Conservation (phyloP, 2,113 vertebrate species). For the Centrocercus urophasianus region DNA sequence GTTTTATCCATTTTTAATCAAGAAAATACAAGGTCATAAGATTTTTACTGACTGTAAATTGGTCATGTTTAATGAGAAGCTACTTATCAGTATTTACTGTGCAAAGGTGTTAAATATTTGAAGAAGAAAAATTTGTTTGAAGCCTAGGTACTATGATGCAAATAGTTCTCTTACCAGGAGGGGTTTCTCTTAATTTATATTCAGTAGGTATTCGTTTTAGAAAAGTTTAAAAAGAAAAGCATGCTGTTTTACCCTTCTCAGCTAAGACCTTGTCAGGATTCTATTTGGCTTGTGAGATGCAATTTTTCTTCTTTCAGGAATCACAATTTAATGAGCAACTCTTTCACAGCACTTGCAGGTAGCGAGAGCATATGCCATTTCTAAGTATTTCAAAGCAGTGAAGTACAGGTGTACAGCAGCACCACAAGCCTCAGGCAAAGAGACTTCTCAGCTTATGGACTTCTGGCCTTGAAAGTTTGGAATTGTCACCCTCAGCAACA, state of each 20-base stretch:
- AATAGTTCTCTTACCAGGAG: constrained; percentile 25
- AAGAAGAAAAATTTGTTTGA: background rate
- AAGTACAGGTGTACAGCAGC: background rate
- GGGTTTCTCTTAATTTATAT: background rate
- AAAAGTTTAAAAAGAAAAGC: constrained; percentile 25
- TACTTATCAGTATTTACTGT: background rate
- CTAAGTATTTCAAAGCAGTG: background rate
- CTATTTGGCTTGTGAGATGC: background rate
- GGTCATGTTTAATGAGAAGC: background rate
- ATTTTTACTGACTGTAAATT: background rate
- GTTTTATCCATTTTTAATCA: background rate
- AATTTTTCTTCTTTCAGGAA: background rate
- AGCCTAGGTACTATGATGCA: background rate
- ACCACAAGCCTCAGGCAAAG: background rate
- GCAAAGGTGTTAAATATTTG: background rate
- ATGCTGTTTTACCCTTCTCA: background rate
- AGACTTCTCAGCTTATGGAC: background rate
- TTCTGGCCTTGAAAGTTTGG: background rate
- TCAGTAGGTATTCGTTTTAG: background rate
- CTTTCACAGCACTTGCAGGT: background rate
- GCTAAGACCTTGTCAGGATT: background rate
- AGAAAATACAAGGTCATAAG: background rate
- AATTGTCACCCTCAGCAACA: background rate
- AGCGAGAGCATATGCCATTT: background rate
- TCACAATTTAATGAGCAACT: background rate